Percentiles rank a stretch among this genome's conserved stretches.
phyloP scores from a whole-genome alignment of 2,113 vertebrate species.

The Mus pahari region DNA sequence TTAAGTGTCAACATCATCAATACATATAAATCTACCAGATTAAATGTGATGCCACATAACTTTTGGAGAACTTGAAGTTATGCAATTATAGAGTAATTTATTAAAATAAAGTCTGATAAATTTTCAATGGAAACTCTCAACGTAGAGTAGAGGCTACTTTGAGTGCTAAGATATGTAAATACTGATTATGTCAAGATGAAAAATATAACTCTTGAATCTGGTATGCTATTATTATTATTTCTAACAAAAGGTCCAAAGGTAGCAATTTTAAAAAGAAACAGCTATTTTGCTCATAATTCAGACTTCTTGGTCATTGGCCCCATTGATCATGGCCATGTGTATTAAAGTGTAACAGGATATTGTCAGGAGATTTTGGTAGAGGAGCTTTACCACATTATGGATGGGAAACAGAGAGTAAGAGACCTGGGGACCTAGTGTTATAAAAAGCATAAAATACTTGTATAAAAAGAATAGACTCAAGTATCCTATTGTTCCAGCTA shows the following conservation, averaged over 20 bases:
- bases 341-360: neutral
- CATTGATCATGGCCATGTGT: neutral
- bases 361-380: neutral
- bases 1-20: neutral
- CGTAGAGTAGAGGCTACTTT: neutral
- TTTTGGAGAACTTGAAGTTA: neutral
- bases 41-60: neutral
- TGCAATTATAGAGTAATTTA: neutral
- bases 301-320: neutral
- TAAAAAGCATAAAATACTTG: neutral
- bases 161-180: neutral
- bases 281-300: neutral
- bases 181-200: neutral
- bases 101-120: neutral
- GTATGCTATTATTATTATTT: neutral
- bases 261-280: neutral
- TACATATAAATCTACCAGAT: neutral
- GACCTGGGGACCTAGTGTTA: neutral
- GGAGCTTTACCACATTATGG: neutral
- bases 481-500: neutral
- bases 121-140: neutral
- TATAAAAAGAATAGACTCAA: too few species aligned
- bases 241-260: neutral
- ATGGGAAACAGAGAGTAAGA: neutral
- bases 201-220: neutral